Percentiles rank a stretch among this genome's conserved stretches.
These are phyloP conservation scores for Trichopria drosophilae DNA, from an alignment of 2,888 invertebrate species.

Conservation along the genomic window DNA sequence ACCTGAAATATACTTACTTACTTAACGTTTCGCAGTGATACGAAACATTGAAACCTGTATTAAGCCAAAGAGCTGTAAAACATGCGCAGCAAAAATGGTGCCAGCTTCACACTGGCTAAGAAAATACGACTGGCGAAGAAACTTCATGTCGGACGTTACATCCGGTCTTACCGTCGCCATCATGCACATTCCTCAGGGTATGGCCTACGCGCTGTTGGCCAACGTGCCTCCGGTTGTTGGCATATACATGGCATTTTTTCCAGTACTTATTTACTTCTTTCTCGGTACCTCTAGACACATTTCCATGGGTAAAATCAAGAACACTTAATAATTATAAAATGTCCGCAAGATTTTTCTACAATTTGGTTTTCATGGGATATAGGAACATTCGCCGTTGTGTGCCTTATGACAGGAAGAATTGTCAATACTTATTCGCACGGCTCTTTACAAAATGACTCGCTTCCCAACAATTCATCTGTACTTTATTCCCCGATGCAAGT, in stretches of 20 bases:
- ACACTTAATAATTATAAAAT: not conserved
- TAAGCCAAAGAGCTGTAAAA: conserved; percentile 34
- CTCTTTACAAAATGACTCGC: conserved; percentile 13
- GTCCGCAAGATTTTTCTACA: not conserved
- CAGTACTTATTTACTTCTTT: conserved; percentile 65
- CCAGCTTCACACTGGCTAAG: conserved; percentile 69
- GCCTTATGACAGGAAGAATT: conserved; percentile 87
- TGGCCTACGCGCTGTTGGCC: conserved; percentile 63
- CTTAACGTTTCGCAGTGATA: conserved; percentile 28
- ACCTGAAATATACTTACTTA: conserved; percentile 9
- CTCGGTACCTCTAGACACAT: conserved; percentile 71
- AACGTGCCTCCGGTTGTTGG: conserved; percentile 62
- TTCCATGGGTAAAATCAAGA: conserved; percentile 64
- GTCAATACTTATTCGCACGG: conserved; percentile 60
- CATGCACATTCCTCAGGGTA: conserved; percentile 83
- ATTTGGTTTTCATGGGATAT: conserved; percentile 7
- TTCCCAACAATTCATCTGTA: no score
- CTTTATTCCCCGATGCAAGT: conserved; percentile 67
- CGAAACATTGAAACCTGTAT: conserved; percentile 20
- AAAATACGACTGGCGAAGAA: conserved; percentile 64
- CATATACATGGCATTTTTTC: conserved; percentile 64
- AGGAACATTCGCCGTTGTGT: conserved; percentile 85
- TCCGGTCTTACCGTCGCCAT: conserved; percentile 84
- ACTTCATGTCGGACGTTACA: conserved; percentile 72
- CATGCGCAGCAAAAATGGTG: conserved; percentile 50